These are phyloP conservation scores for Ammodytes marinus DNA, from an alignment of 2,113 vertebrate genomes.

Conservation along the genomic window DNA sequence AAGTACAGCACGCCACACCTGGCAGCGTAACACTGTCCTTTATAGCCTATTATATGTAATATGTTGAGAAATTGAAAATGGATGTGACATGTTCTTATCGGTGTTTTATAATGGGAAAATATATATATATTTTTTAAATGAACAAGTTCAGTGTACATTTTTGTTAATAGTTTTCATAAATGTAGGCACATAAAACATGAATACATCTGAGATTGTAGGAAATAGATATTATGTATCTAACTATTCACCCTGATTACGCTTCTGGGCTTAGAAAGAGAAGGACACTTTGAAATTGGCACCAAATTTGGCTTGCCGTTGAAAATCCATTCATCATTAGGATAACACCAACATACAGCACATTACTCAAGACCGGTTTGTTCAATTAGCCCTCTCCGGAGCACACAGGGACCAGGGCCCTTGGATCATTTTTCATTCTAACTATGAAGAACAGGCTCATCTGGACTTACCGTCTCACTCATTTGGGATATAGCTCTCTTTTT, in stretches of 20 bases:
- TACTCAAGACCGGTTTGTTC: conserved; percentile 77
- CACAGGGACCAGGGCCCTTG: conserved; percentile 59
- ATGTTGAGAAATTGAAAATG: not conserved
- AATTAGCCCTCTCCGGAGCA: conserved; percentile 77
- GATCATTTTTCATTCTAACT: conserved; percentile 77
- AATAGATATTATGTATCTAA: conserved; percentile 45
- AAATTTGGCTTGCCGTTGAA: conserved; percentile 76
- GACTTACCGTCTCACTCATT: conserved; percentile 69
- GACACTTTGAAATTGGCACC: conserved; percentile 63
- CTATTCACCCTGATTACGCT: conserved; percentile 44
- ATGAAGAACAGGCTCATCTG: conserved; percentile 71
- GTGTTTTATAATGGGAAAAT: not conserved
- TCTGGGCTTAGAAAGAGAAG: conserved; percentile 57
- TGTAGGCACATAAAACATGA: conserved; percentile 12
- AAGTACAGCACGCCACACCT: conserved; percentile 31
- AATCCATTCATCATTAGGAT: conserved; percentile 82
- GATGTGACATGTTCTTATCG: not conserved
- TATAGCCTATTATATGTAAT: not conserved
- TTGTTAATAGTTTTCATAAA: conserved; percentile 10
- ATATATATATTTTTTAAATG: not conserved
- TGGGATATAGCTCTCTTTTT: conserved; percentile 67
- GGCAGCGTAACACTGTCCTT: conserved; percentile 3
- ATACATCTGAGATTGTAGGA: conserved; percentile 21
- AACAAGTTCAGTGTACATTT: not conserved
- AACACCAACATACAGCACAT: conserved; percentile 69